A percentile compares a stretch with the other conserved stretches of the same genome.
phyloP scores from a whole-genome alignment of 2,113 vertebrate species.

The Psilopsiagon aymara region DNA sequence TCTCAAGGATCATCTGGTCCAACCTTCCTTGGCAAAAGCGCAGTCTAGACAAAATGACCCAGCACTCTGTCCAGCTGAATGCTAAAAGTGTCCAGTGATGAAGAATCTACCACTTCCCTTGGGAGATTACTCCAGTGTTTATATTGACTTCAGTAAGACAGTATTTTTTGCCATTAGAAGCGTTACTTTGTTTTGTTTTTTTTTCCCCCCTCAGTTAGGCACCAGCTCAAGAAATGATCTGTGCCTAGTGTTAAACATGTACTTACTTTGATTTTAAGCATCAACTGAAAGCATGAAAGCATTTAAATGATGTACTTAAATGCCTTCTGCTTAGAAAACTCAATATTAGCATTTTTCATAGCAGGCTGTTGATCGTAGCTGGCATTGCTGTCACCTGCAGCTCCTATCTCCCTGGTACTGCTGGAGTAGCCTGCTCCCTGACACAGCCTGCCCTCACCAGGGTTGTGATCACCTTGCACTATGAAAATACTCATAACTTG shows the following conservation, averaged over 20 bases:
- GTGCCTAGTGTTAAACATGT: background rate
- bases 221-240: background rate
- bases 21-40: background rate
- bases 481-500: background rate
- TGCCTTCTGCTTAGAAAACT: background rate
- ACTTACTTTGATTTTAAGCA: background rate
- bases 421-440: background rate
- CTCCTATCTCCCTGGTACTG: background rate
- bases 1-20: background rate
- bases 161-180: background rate
- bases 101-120: background rate
- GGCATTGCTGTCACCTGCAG: background rate
- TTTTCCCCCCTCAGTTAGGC: background rate
- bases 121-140: background rate
- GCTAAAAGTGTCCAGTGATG: background rate
- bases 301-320: background rate
- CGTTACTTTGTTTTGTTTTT: background rate
- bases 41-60: accelerated
- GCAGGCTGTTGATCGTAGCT: background rate
- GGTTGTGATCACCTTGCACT: background rate
- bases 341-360: constrained; percentile 1
- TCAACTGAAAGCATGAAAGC: background rate
- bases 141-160: background rate
- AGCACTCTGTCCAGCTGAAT: background rate
- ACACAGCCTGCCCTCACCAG: accelerated